These are phyloP conservation scores for Chaetodon trifascialis DNA, from an alignment of 2,113 vertebrate genomes.

Conservation along the genomic window DNA sequence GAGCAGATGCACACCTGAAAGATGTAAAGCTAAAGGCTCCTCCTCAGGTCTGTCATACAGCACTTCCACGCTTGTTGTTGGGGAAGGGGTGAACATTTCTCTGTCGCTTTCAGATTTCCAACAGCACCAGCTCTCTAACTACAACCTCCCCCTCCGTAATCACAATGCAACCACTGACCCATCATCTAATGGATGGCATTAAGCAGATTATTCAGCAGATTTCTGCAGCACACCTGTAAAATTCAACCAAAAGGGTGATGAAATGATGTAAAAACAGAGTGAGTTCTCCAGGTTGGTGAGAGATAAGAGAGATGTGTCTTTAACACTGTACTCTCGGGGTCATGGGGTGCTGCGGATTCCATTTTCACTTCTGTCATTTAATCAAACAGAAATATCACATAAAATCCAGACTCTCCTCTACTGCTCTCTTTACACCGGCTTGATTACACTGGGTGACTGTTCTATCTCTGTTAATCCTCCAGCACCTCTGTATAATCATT, in stretches of 20 bases:
- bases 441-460: constrained; percentile 37
- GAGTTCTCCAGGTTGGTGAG: neutral
- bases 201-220: constrained; percentile 20
- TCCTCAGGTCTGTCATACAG: neutral
- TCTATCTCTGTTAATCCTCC: constrained; percentile 41
- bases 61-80: neutral
- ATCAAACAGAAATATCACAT: neutral
- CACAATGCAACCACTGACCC: constrained; percentile 24
- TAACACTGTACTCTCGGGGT: neutral
- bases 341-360: neutral
- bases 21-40: constrained; percentile 18
- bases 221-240: neutral
- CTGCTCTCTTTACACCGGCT: constrained; percentile 12
- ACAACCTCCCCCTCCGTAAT: neutral
- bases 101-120: constrained; percentile 15
- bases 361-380: neutral
- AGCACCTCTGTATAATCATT: constrained; percentile 39
- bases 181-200: constrained; percentile 3
- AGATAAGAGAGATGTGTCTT: neutral
- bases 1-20: constrained; percentile 10
- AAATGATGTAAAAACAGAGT: neutral
- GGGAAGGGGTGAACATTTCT: constrained; percentile 2
- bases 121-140: constrained; percentile 2
- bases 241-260: neutral
- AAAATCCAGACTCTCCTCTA: neutral